phyloP scores from a whole-genome alignment of 2,797 vertebrate species.

The Spea hammondii region DNA sequence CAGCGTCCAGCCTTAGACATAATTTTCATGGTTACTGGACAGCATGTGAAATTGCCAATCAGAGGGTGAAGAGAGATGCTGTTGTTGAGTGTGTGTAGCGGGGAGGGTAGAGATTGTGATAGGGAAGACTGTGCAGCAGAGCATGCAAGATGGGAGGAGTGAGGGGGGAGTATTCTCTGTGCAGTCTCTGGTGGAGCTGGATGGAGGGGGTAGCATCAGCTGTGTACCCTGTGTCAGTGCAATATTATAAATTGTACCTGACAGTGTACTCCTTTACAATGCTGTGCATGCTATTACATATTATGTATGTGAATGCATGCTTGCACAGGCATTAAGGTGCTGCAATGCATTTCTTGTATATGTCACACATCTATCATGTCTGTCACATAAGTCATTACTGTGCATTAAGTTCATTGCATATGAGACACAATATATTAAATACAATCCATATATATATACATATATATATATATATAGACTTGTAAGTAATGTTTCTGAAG shows the following conservation, averaged over 20 bases:
- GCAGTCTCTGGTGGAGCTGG: slow-evolving; percentile 9
- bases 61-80: slow-evolving; percentile 37
- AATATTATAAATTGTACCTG: slow-evolving; percentile 36
- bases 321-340: no score
- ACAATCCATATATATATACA: no score
- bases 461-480: no score
- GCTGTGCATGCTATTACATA: background rate
- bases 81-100: background rate
- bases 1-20: slow-evolving; percentile 63
- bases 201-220: slow-evolving; percentile 15
- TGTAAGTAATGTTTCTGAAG: no score
- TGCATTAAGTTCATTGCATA: no score
- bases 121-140: slow-evolving; percentile 1
- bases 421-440: no score
- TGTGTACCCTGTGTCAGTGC: slow-evolving; percentile 36
- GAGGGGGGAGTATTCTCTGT: background rate
- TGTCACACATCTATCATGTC: no score
- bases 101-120: background rate
- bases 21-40: slow-evolving; percentile 57
- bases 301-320: no score
- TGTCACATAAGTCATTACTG: no score
- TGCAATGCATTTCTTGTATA: no score
- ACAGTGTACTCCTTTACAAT: slow-evolving; percentile 15
- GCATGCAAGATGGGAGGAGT: background rate
- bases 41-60: slow-evolving; percentile 55